Conservation (phyloP, 2,888 invertebrate genomes). For the Lasioglossum marginatum region DNA sequence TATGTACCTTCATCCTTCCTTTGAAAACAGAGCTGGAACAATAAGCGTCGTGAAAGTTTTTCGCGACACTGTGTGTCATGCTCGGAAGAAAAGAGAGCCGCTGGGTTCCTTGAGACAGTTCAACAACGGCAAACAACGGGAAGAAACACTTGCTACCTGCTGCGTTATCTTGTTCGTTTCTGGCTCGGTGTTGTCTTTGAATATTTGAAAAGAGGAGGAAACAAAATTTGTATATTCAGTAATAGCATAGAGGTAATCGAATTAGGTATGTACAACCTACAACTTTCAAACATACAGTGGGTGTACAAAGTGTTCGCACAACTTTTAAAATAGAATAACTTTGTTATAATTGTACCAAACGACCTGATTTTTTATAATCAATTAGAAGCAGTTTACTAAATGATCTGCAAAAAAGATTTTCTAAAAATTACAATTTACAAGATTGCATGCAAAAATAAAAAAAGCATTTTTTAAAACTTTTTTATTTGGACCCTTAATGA, state of each 20-base stretch:
- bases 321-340: no score
- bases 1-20: conserved; percentile 4
- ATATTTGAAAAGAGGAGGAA: neutral
- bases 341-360: no score
- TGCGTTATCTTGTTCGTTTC: neutral
- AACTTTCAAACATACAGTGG: no score
- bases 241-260: neutral
- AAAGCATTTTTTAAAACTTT: no score
- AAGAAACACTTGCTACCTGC: conserved; percentile 4
- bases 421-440: no score
- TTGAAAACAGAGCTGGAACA: conserved; percentile 9
- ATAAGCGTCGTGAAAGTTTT: conserved; percentile 5
- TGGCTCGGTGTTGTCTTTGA: neutral
- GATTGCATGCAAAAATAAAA: no score
- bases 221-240: neutral
- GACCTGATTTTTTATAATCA: no score
- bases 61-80: neutral
- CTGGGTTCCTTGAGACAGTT: neutral
- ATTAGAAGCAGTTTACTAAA: no score
- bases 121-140: conserved; percentile 10
- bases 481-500: no score
- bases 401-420: no score
- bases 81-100: neutral
- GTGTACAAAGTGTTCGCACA: no score
- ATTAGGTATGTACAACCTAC: neutral